Evolutionary conservation across 2,888 invertebrate genomes (phyloP).

Genomic region (Auanema sp.): DNA sequence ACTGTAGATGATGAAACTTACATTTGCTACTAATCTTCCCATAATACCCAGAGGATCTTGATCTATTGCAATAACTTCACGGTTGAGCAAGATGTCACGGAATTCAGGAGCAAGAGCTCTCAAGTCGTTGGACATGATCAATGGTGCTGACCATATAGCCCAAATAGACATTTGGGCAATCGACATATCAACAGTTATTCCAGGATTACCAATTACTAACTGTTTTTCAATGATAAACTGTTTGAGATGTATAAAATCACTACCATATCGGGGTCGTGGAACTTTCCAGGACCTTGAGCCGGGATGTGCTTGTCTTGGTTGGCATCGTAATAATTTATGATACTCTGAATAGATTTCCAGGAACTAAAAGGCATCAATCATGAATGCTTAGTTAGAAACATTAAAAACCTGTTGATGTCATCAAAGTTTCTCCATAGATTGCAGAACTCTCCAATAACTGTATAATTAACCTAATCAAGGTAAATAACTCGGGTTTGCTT

Average conservation of each 20-base stretch:
- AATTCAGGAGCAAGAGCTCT: conserved; percentile 46
- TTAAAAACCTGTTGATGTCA: conserved; percentile 63
- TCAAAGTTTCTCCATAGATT: conserved; percentile 68
- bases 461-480: conserved; percentile 63
- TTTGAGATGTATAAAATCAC: neutral
- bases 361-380: conserved; percentile 17
- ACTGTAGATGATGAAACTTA: conserved; percentile 19
- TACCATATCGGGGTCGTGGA: conserved; percentile 69
- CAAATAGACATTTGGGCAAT: conserved; percentile 59
- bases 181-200: conserved; percentile 52
- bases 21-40: conserved; percentile 60
- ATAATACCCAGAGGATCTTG: conserved; percentile 64
- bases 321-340: conserved; percentile 66
- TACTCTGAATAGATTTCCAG: conserved; percentile 65
- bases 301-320: conserved; percentile 65
- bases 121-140: conserved; percentile 61
- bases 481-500: neutral
- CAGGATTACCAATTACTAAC: conserved; percentile 58
- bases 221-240: neutral
- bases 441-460: conserved; percentile 64
- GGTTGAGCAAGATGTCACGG: conserved; percentile 54
- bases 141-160: conserved; percentile 63
- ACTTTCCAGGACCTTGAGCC: conserved; percentile 67
- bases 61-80: conserved; percentile 58
- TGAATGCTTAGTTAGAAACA: neutral